Percentiles rank a stretch among this genome's conserved stretches.
Conservation (phyloP, 2,888 invertebrate genomes). For the Tetropium fuscum region DNA sequence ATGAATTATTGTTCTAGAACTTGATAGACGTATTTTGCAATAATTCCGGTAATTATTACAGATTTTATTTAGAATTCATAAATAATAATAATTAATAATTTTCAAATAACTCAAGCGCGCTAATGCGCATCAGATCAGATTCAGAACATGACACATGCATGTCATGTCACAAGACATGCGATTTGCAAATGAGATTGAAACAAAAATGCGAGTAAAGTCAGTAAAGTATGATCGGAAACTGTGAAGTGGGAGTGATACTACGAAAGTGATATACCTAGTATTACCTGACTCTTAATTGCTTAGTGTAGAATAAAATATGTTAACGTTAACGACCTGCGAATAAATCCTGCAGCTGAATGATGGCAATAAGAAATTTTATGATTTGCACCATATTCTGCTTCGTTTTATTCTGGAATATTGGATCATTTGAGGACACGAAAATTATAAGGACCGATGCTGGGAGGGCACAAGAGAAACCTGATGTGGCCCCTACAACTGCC, state of each 20-base stretch:
- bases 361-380: conserved; percentile 33
- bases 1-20: too few species aligned
- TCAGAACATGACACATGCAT: too few species aligned
- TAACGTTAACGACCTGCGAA: background rate
- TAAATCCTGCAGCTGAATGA: conserved; percentile 12
- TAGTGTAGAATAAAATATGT: background rate
- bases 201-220: background rate
- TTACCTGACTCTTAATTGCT: background rate
- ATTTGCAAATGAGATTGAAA: conserved; percentile 13
- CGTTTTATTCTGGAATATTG: conserved; percentile 51
- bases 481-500: background rate
- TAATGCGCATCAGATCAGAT: too few species aligned
- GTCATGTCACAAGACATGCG: conserved; percentile 5
- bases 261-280: background rate
- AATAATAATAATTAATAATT: too few species aligned
- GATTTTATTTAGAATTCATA: too few species aligned
- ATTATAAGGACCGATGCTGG: background rate
- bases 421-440: conserved; percentile 44
- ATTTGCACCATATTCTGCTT: conserved; percentile 44
- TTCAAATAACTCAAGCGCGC: too few species aligned
- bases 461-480: background rate
- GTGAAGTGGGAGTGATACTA: background rate
- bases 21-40: too few species aligned
- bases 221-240: too few species aligned
- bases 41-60: too few species aligned